phyloP scores from a whole-genome alignment of 2,113 vertebrate species.

The Spheniscus mendiculus region DNA sequence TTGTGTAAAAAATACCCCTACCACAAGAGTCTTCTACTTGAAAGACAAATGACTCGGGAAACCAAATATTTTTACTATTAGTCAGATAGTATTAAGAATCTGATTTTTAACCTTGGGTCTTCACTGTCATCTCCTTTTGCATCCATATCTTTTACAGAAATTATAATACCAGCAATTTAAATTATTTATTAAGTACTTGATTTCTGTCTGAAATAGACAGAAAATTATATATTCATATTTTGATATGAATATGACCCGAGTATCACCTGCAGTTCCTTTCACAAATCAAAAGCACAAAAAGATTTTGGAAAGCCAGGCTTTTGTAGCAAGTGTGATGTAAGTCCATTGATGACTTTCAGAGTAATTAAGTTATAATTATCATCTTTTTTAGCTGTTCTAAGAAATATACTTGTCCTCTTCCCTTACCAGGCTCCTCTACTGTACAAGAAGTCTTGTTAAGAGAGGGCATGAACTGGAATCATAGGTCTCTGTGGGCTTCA shows the following conservation, averaged over 20 bases:
- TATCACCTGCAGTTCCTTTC: background rate
- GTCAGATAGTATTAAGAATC: background rate
- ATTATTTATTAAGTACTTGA: background rate
- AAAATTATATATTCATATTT: too few relatives aligned
- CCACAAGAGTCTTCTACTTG: background rate
- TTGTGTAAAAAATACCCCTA: constrained; percentile 12
- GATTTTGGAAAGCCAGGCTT: background rate
- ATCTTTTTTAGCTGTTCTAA: background rate
- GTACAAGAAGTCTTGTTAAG: background rate
- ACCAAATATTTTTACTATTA: background rate
- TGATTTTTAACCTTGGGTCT: background rate
- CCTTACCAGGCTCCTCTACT: background rate
- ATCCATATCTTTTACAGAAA: background rate
- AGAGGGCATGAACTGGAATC: background rate
- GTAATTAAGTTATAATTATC: background rate
- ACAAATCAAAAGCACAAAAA: background rate
- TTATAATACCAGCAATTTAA: background rate
- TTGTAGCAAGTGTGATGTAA: background rate
- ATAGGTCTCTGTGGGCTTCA: background rate
- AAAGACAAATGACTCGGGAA: background rate
- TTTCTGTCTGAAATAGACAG: background rate
- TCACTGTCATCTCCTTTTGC: background rate
- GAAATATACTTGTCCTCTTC: background rate
- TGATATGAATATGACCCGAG: background rate
- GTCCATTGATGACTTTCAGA: background rate